These are phyloP conservation scores for Eulemur coronatus DNA, from an alignment of 2,797 vertebrate species.

Conservation along the genomic window DNA sequence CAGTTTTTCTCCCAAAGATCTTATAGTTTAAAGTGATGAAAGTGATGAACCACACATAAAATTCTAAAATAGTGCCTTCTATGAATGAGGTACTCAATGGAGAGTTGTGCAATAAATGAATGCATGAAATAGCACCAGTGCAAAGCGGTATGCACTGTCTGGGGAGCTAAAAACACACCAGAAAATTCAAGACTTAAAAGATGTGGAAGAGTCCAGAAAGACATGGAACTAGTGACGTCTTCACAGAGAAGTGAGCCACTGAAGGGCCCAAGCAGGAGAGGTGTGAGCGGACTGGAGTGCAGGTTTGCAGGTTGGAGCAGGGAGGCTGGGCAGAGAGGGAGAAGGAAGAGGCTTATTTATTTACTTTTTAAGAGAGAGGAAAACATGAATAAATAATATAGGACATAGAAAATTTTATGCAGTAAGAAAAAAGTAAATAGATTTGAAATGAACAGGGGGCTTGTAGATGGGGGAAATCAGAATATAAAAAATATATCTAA, in stretches of 20 bases:
- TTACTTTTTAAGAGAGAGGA: background rate
- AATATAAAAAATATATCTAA: background rate
- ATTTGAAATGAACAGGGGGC: background rate
- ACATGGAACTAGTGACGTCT: background rate
- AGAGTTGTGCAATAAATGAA: background rate
- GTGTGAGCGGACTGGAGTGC: fast-evolving
- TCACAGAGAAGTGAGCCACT: background rate
- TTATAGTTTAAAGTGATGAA: background rate
- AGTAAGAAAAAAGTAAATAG: background rate
- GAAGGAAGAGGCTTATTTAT: background rate
- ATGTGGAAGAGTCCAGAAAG: background rate
- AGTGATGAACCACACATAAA: background rate
- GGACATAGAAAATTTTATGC: background rate
- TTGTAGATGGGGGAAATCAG: background rate
- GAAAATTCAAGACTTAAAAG: background rate
- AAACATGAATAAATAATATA: background rate
- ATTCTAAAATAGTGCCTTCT: background rate
- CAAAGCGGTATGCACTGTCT: background rate
- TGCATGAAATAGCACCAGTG: background rate
- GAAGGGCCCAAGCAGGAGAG: background rate
- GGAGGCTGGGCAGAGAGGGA: background rate
- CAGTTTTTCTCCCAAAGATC: background rate
- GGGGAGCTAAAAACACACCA: background rate
- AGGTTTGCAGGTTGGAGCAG: fast-evolving
- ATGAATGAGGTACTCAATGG: background rate